Evolutionary conservation across 2,797 vertebrate species (phyloP).

Genomic region (Oreochromis grahami): DNA sequence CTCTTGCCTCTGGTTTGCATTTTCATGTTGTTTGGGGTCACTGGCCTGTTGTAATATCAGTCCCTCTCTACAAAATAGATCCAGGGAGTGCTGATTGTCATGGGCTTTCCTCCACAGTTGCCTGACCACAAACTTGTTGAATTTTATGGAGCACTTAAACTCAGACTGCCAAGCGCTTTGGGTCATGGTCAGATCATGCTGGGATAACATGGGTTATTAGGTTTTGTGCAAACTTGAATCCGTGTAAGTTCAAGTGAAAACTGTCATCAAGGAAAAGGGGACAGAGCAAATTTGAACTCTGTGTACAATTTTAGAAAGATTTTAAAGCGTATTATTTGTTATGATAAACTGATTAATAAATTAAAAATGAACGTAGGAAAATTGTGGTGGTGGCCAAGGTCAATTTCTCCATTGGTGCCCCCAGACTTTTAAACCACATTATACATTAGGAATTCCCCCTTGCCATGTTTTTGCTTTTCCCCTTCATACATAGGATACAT

Average conservation of each 20-base stretch:
- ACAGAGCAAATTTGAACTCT: neutral
- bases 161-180: neutral
- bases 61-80: neutral
- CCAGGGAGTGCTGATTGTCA: neutral
- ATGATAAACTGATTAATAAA: neutral
- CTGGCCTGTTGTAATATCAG: neutral
- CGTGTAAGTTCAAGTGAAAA: neutral
- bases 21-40: neutral
- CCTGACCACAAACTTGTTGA: neutral
- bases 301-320: neutral
- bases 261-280: neutral
- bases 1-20: neutral
- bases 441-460: neutral
- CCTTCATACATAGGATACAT: neutral
- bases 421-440: neutral
- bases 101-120: neutral
- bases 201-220: neutral
- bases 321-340: neutral
- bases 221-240: neutral
- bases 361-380: neutral
- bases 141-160: neutral
- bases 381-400: neutral
- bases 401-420: neutral
- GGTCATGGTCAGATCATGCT: neutral
- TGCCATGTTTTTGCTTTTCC: neutral